Evolutionary conservation across 37 sponge, comb jelly and placozoan genomes (phyloP).

Genomic region (Geodia barretti): DNA sequence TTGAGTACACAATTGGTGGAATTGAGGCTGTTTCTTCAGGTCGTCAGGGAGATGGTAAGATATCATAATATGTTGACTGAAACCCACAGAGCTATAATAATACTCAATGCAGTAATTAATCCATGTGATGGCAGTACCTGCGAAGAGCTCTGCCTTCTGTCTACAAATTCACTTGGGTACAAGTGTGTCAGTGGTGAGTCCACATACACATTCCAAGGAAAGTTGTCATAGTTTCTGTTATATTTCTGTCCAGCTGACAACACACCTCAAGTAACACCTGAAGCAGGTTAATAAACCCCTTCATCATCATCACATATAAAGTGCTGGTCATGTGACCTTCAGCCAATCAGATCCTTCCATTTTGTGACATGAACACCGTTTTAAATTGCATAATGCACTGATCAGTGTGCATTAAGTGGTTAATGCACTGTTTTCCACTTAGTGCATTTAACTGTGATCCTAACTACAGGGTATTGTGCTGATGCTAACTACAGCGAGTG

Average conservation of each 20-base stretch:
- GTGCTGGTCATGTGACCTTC: too few species aligned
- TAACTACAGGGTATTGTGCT: slow-evolving; percentile 13
- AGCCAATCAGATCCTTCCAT: too few species aligned
- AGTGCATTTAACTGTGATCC: not conserved
- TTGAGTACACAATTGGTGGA: slow-evolving; percentile 13
- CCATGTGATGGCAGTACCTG: slow-evolving; percentile 58
- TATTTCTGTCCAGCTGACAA: slow-evolving; percentile 57
- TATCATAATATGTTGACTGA: too few species aligned
- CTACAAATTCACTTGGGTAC: slow-evolving; percentile 12
- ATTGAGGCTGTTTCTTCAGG: slow-evolving; percentile 15
- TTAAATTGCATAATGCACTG: not conserved
- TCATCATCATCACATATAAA: too few species aligned
- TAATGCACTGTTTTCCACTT: not conserved
- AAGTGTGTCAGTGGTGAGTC: too few species aligned
- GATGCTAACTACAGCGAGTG: slow-evolving; percentile 24
- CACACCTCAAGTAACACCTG: not conserved
- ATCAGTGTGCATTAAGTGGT: not conserved
- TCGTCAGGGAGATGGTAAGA: slow-evolving; percentile 17
- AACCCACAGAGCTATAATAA: too few species aligned
- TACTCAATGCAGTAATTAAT: slow-evolving; percentile 39
- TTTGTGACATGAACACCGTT: not conserved
- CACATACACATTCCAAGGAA: too few species aligned
- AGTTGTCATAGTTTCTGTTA: too few species aligned
- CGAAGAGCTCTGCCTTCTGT: slow-evolving; percentile 61
- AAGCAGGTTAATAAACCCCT: not conserved